Evolutionary conservation across 2,797 vertebrate species (phyloP), one percentile per base, ranked within the genome.

Genomic region (Poecilia wingei): DNA sequence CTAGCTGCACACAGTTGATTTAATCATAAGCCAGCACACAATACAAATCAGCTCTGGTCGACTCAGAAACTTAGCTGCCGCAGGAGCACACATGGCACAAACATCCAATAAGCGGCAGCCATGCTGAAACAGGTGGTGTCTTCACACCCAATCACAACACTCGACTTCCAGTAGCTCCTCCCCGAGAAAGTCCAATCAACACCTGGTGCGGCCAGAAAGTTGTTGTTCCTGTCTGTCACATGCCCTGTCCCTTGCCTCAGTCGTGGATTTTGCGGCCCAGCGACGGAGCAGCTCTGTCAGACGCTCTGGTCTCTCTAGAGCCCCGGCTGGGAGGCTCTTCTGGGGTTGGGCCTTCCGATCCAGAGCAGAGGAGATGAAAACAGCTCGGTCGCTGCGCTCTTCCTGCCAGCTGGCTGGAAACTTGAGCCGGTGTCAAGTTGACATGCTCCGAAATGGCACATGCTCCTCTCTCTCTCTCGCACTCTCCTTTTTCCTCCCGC

Each of bases 321-420:
- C 84, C 75, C 82, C 80, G 25, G 84, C 64, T 49, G 83, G 88
- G 85, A 89, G 89, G 82, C 84, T 91, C 89, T 87, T 87, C 91
- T 53, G 90, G 64, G 89, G 86, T 84, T 79, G 88, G 91, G 91
- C 89, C 92, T 91, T 90, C 88, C 88, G 82, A 91, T 91, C 88
- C 91, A 81, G 77, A 84, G 83, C 82, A 72, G 84, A 82, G 85
- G 79, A 88, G 89, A 90, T 91, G 90, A 91, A 92, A 93, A 90
- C 87, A 91, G 90, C 90, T 92, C 90, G 76, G 87, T 87, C 90
- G 88, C 89, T 14, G 79, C 55, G 79, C 92, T 91, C 91, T 89
- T 90, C 85, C 92, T 93, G 92, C 92, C 93, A 92, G 89, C 94
- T 94, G 91, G 90, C 90, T 88, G 90, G 93, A 94, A 91, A 94